Base-by-base conservation (phyloP, 2,888 invertebrate species). In the Bruchidius siliquastri region DNA sequence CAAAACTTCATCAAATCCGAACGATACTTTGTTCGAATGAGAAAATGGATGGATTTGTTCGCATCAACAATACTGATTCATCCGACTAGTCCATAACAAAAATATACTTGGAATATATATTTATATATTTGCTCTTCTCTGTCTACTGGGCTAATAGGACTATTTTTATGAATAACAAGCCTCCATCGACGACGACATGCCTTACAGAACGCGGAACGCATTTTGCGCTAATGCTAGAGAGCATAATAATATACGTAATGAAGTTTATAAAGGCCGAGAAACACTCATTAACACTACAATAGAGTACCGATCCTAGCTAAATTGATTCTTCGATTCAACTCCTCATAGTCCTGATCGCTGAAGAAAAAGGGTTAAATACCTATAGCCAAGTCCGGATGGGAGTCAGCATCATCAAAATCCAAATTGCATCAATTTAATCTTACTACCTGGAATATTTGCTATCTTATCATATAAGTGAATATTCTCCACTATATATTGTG, bases 211-310 rank as follows among this genome's bases (percentile, higher is more conserved):
- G 49, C 49, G 49, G 49, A 49, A 49, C 49, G 49, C 49, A 49
- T 49, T 49, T 49, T 49, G 49, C 49, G 49, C 49, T 49, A 49
- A 49, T 49, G 49, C 49, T 49, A 49, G 22, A 68, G 68, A 21
- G 68, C 68, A 68, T 68, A 68, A 71, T 30, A 26, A 71, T 71
- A 69, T 32, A 49, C 22, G 68, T 74, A 76, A 74, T 71, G 72
- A 74, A 68, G 74, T 71, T 72, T 71, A 72, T 74, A 74, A 75
- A 70, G 68, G 72, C 74, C 72, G 73, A 72, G 73, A 74, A 74
- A 71, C 22, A 74, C 78, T 79, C 77, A 79, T 79, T 78, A 79
- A 69, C 77, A 77, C 78, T 72, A 79, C 79, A 79, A 79, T 79
- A 68, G 77, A 73, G 75, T 75, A 79, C 77, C 77, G 77, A 77